Percentiles rank a stretch among this genome's conserved stretches.
phyloP scores from a whole-genome alignment of 2,113 vertebrate species.

The Riparia riparia region DNA sequence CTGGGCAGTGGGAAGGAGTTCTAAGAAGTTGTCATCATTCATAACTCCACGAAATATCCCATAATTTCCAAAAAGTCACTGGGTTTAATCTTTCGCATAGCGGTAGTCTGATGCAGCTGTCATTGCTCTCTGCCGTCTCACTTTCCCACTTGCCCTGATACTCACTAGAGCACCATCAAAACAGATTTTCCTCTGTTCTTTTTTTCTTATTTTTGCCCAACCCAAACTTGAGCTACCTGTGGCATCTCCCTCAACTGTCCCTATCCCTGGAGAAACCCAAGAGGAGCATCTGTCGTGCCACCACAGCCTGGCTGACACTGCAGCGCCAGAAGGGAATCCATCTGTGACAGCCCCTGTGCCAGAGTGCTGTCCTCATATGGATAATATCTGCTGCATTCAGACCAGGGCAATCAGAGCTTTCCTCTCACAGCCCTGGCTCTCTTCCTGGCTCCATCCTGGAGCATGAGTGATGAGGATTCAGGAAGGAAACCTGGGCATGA shows the following conservation, averaged over 20 bases:
- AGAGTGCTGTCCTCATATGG: background rate
- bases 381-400: background rate
- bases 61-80: background rate
- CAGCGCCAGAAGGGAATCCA: background rate
- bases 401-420: background rate
- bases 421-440: background rate
- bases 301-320: background rate
- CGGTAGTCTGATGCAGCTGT: rapidly evolving
- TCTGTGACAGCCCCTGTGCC: background rate
- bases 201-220: background rate
- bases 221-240: background rate
- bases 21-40: background rate
- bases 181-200: background rate
- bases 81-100: background rate
- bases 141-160: background rate
- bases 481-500: background rate
- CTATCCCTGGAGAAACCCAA: background rate
- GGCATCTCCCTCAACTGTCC: background rate
- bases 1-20: background rate
- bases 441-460: background rate
- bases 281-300: background rate
- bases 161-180: background rate
- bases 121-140: background rate
- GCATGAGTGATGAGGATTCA: background rate
- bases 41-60: background rate